phyloP scores from a whole-genome alignment of 2,113 vertebrate species.

The Oxyura jamaicensis region DNA sequence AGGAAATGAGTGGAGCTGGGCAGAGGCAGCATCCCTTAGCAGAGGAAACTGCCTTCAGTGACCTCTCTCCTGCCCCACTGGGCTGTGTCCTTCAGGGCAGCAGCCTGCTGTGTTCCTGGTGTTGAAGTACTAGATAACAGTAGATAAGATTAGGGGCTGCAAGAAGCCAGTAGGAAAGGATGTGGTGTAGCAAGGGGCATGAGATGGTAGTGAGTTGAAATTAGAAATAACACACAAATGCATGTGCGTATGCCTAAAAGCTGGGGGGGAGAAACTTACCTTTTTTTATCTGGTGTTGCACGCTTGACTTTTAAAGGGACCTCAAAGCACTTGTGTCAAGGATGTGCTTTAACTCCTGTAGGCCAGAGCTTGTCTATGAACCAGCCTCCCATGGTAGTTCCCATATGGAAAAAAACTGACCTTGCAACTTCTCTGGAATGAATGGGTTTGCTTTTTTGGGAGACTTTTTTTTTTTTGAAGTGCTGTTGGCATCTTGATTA shows the following conservation, averaged over 20 bases:
- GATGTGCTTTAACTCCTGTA: not conserved
- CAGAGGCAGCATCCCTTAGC: not conserved
- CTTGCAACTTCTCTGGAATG: not conserved
- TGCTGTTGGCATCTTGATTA: not conserved
- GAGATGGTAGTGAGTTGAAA: not conserved
- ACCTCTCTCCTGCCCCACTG: not conserved
- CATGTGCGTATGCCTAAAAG: accelerated
- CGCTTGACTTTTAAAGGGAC: constrained; percentile 2
- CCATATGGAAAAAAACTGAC: not conserved
- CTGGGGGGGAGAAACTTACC: not conserved
- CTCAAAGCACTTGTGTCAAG: not conserved
- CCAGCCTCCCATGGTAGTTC: not conserved
- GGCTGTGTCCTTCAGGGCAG: not conserved
- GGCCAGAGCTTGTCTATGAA: not conserved
- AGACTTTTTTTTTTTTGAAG: not conserved
- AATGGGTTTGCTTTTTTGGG: not conserved
- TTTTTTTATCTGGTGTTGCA: accelerated
- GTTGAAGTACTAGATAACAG: not conserved
- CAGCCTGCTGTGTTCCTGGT: not conserved
- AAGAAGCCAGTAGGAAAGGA: not conserved
- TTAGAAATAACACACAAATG: not conserved
- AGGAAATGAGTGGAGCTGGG: not conserved
- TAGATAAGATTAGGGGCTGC: not conserved
- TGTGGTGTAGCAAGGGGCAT: not conserved
- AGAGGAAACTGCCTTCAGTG: not conserved